Evolutionary conservation across 1,140 invertebrate species (phyloP), one percentile per base, ranked within the genome.

Genomic region (Ips typographus): DNA sequence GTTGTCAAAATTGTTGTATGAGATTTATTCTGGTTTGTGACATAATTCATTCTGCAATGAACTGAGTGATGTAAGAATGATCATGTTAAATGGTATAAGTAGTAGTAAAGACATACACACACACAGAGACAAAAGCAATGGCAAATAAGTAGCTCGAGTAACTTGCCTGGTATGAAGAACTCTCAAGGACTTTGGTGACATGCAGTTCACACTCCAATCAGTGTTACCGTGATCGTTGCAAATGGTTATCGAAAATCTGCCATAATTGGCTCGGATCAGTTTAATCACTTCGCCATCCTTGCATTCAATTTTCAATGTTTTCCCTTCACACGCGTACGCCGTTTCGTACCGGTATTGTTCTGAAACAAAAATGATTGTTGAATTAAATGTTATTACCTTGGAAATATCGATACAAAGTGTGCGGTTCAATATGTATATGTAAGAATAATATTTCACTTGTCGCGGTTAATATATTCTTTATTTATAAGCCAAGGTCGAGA

Each of bases 131-230:
- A 52, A 64, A 56, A 66, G 56, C 44, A 52, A 40, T 49, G 40
- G 38, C 3, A 1, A 66, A 39, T 7, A 47, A 36, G 4, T 5
- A 47, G 8, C 37, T 55, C 5, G 40, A 56, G 64, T 61, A 65
- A 81, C 85, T 84, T 84, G 93, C 92, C 86, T 91, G 83, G 84
- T 88, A 80, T 91, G 90, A 62, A 94, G 85, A 61, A 94, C 91
- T 52, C 91, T 84, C 71, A 92, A 85, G 62, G 90, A 92, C 77
- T 90, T 92, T 38, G 88, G 89, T 57, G 93, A 93, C 90, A 94
- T 95, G 81, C 95, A 98, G 82, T 96, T 95, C 73, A 97, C 93
- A 82, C 93, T 95, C 95, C 95, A 97, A 75, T 96, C 94, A n/a
- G 93, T 94, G 83, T 94, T 91, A 65, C 95, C 95, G 79, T 96